Percentiles rank a stretch among this genome's conserved stretches.
Evolutionary conservation across 2,797 vertebrate species (phyloP).

Genomic region (Heteromormyrus szaboi): DNA sequence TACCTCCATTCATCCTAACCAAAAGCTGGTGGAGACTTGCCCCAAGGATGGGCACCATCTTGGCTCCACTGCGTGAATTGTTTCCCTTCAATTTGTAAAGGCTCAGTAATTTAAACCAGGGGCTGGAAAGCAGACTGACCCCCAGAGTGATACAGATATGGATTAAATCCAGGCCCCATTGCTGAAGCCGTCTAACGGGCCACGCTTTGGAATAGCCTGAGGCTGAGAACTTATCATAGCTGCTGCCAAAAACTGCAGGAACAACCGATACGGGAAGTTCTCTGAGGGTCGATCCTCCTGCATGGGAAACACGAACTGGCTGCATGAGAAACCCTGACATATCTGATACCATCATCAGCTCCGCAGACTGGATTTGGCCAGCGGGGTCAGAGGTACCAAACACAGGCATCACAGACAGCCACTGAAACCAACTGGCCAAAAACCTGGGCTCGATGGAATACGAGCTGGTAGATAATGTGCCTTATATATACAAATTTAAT

Average conservation of each 20-base stretch:
- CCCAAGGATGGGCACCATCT: background rate
- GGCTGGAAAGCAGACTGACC: background rate
- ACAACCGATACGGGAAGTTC: background rate
- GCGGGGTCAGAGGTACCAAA: background rate
- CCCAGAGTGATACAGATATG: background rate
- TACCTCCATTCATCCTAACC: background rate
- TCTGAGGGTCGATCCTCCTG: background rate
- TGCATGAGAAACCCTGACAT: background rate
- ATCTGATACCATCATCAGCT: background rate
- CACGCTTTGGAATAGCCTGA: background rate
- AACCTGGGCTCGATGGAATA: background rate
- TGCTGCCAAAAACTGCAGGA: background rate
- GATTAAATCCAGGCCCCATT: background rate
- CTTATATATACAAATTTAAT: background rate
- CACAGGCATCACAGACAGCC: background rate
- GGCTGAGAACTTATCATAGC: background rate
- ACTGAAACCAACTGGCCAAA: background rate
- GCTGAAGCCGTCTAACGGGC: background rate
- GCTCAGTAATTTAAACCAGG: background rate
- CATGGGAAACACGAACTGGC: background rate
- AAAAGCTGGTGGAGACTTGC: background rate
- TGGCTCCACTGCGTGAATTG: background rate
- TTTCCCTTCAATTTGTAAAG: background rate
- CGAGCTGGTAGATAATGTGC: background rate
- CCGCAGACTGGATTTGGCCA: background rate